phyloP scores from a whole-genome alignment of 2,888 invertebrate species.

The Eretmocerus hayati region DNA sequence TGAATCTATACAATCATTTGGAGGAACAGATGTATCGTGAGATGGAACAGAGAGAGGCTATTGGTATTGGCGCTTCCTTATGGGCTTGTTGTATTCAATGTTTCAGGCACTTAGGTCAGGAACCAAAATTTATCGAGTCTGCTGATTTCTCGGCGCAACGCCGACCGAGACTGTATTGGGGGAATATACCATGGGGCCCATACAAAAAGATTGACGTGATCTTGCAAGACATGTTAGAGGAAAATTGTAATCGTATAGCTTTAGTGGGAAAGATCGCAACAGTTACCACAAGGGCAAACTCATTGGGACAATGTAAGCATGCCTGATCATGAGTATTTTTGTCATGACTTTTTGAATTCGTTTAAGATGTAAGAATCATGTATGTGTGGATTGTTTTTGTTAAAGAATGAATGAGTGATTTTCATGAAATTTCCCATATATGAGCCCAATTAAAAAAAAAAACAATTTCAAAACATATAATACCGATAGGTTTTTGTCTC shows the following conservation, averaged over 20 bases:
- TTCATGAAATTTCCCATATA: neutral
- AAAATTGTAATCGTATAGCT: constrained; percentile 44
- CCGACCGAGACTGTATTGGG: constrained; percentile 53
- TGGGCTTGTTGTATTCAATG: neutral
- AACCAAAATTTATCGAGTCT: constrained; percentile 51
- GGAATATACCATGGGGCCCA: constrained; percentile 50
- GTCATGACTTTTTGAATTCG: no score
- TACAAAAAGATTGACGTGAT: constrained; percentile 22
- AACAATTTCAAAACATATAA: no score
- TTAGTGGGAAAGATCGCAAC: constrained; percentile 49
- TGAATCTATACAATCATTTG: no score
- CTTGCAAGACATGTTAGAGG: constrained; percentile 39
- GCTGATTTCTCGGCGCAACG: constrained; percentile 51
- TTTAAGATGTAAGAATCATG: no score
- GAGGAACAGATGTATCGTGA: no score
- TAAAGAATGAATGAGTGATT: no score
- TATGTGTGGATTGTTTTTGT: no score
- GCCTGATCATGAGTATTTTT: no score
- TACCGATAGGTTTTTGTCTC: no score
- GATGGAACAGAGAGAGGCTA: no score
- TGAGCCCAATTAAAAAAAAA: no score
- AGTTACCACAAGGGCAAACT: constrained; percentile 50
- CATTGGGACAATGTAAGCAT: constrained; percentile 41
- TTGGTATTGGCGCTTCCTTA: no score
- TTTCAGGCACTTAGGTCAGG: constrained; percentile 45